Evolutionary conservation across 2,797 vertebrate genomes (phyloP).

Genomic region (Hydrolagus colliei): DNA sequence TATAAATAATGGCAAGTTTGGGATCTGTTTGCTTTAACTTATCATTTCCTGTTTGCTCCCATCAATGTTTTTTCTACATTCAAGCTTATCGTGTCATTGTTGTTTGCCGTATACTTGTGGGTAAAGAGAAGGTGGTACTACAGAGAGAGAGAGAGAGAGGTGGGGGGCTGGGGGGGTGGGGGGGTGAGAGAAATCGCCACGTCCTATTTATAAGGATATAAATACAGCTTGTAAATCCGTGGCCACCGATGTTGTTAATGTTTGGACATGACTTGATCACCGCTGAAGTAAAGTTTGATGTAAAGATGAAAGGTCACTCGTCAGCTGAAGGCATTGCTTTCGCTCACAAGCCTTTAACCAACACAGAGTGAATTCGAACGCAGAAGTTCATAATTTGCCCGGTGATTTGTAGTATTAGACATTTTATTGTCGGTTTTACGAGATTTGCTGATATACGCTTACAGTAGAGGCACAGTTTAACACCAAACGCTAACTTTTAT

Average conservation of each 20-base stretch:
- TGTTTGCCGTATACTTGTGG: not conserved
- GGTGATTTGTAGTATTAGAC: slow-evolving; percentile 30
- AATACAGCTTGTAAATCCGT: too few species aligned
- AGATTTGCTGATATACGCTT: slow-evolving; percentile 30
- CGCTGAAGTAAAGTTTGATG: not conserved
- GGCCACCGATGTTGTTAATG: not conserved
- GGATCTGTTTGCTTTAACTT: not conserved
- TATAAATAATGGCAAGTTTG: not conserved
- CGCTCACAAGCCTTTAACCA: not conserved
- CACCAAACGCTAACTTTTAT: slow-evolving; percentile 29
- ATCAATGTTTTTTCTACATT: not conserved
- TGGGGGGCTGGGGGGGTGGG: too few species aligned
- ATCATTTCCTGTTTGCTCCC: slow-evolving; percentile 21
- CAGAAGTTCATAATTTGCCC: slow-evolving; percentile 6
- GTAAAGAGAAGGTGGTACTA: not conserved
- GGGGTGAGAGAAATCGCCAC: not conserved
- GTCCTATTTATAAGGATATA: not conserved
- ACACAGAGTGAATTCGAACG: slow-evolving; percentile 12
- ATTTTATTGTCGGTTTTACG: slow-evolving; percentile 31
- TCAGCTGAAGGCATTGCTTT: not conserved
- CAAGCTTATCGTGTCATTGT: not conserved
- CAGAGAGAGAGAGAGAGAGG: not conserved
- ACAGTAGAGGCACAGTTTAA: slow-evolving; percentile 25
- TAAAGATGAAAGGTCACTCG: not conserved
- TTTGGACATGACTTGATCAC: not conserved